Percentiles rank a stretch among this genome's conserved stretches.
Conservation (phyloP, 2,888 invertebrate species). For the Heliconius ismenius region DNA sequence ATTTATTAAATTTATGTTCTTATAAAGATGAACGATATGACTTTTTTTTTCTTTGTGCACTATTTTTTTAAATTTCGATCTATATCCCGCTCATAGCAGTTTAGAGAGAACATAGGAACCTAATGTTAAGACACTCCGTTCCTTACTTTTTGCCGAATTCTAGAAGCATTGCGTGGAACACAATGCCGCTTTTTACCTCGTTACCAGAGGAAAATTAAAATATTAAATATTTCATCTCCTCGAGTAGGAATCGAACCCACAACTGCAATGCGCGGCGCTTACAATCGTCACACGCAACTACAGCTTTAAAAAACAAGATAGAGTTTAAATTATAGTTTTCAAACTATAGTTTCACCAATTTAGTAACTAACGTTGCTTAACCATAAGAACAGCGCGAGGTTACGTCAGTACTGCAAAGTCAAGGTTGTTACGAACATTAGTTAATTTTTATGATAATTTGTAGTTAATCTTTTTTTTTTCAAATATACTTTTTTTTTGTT, state of each 20-base stretch:
- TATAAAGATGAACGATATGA: background rate
- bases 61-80: background rate
- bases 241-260: no score
- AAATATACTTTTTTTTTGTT: conserved; percentile 13
- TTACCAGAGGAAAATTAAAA: no score
- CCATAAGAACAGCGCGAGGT: conserved; percentile 19
- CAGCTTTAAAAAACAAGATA: background rate
- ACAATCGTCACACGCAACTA: no score
- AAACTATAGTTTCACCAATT: background rate
- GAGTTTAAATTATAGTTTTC: background rate
- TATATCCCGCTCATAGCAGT: background rate
- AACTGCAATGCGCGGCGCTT: no score
- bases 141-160: no score
- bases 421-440: conserved; percentile 32
- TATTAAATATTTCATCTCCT: no score
- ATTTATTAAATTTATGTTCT: background rate
- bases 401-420: conserved; percentile 38
- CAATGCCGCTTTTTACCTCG: background rate
- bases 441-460: conserved; percentile 36
- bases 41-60: no score
- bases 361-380: conserved; percentile 16
- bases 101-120: background rate
- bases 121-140: background rate
- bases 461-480: conserved; percentile 27
- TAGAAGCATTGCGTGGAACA: no score